Percentiles rank a stretch among this genome's conserved stretches.
Evolutionary conservation across 2,888 invertebrate species (phyloP).

Genomic region (Tribolium freemani): DNA sequence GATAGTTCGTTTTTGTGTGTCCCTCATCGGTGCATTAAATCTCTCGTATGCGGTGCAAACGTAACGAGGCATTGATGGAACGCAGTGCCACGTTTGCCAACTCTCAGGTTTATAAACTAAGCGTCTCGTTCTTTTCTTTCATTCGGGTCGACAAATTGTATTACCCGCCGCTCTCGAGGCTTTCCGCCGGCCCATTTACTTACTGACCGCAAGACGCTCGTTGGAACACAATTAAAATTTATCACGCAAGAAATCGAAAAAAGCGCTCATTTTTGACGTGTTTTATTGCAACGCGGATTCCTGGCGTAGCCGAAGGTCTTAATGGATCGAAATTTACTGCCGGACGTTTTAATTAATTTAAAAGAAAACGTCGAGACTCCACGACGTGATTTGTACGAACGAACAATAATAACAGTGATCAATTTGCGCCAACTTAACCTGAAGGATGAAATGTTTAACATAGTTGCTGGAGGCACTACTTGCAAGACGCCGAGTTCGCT

Average conservation of each 20-base stretch:
- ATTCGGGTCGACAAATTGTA: slow-evolving; percentile 33
- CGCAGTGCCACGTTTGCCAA: neutral
- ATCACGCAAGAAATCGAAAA: slow-evolving; percentile 29
- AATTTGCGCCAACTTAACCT: slow-evolving; percentile 61
- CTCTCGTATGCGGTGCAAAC: neutral
- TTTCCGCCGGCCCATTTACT: slow-evolving; percentile 47
- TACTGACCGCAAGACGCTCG: slow-evolving; percentile 53
- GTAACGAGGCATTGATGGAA: neutral
- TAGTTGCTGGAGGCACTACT: slow-evolving; percentile 62
- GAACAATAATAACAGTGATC: slow-evolving; percentile 43
- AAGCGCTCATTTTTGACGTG: slow-evolving; percentile 23
- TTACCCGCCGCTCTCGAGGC: slow-evolving; percentile 11
- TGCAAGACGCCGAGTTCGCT: slow-evolving; percentile 61
- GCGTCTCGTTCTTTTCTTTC: slow-evolving; percentile 9
- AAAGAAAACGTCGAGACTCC: slow-evolving; percentile 4
- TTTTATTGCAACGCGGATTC: slow-evolving; percentile 29
- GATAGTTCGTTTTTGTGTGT: too few species aligned
- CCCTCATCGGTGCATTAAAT: neutral
- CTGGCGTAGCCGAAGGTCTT: neutral
- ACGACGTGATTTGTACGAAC: neutral
- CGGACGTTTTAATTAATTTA: slow-evolving; percentile 27
- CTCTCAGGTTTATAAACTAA: neutral
- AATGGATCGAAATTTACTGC: slow-evolving; percentile 25
- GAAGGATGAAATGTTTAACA: slow-evolving; percentile 67
- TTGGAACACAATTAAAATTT: slow-evolving; percentile 38